phyloP scores from a whole-genome alignment of 2,113 vertebrate genomes.

The Hystrix brachyura region DNA sequence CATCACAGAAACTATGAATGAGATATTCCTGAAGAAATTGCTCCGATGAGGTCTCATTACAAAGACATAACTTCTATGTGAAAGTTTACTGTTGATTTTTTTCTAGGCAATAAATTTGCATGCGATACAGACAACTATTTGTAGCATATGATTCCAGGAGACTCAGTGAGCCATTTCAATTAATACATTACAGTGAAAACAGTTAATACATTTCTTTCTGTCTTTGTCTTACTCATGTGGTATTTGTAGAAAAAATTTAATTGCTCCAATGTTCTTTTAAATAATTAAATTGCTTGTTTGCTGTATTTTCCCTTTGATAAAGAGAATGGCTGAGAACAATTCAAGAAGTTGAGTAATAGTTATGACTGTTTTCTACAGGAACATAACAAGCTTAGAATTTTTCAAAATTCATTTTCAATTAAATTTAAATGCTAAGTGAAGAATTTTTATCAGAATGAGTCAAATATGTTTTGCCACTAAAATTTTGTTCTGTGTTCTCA shows the following conservation, averaged over 20 bases:
- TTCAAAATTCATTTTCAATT: conserved; percentile 42
- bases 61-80: conserved; percentile 4
- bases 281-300: conserved; percentile 67
- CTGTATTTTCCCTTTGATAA: conserved; percentile 17
- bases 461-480: background rate
- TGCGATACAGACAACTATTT: conserved; percentile 44
- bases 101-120: conserved; percentile 46
- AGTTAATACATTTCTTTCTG: conserved; percentile 32
- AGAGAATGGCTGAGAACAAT: conserved; percentile 67
- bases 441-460: background rate
- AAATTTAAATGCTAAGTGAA: conserved; percentile 61
- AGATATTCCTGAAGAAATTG: background rate
- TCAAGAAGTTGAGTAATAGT: conserved; percentile 70
- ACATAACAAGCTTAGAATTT: conserved; percentile 30
- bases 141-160: background rate
- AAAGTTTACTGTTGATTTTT: conserved; percentile 1
- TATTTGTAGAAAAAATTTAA: conserved; percentile 67
- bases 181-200: no score
- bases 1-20: background rate
- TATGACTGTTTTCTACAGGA: conserved; percentile 31
- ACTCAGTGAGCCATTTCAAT: conserved; percentile 51
- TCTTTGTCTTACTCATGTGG: conserved; percentile 34
- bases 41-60: background rate
- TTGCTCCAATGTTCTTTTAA: conserved; percentile 53
- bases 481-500: conserved; percentile 4